Conservation (phyloP, 2,888 invertebrate species). For the Saturnia pavonia region DNA sequence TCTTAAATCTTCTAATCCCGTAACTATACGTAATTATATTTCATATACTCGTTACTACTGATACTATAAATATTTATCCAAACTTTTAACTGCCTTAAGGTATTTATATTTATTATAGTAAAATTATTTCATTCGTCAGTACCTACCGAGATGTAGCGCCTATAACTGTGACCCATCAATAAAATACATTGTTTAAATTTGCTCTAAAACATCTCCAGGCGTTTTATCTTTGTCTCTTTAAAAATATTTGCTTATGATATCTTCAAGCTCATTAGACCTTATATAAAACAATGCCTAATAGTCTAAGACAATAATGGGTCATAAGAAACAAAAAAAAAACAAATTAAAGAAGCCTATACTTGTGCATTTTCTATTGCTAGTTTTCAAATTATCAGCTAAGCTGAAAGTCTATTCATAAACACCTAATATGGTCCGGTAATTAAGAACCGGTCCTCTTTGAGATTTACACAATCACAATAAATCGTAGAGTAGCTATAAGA, state of each 20-base stretch:
- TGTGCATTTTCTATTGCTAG: no score
- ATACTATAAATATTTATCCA: neutral
- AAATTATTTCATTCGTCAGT: neutral
- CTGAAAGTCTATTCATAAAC: no score
- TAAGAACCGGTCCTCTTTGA: no score
- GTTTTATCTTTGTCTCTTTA: neutral
- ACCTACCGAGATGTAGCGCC: neutral
- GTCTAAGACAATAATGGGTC: neutral
- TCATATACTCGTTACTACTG: neutral
- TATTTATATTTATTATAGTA: no score
- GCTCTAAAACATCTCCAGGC: neutral
- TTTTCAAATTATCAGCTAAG: no score
- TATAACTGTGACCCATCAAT: neutral
- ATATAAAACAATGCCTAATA: neutral
- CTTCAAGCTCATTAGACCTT: neutral
- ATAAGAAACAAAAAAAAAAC: no score
- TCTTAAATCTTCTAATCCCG: slow-evolving; percentile 4
- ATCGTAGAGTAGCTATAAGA: no score
- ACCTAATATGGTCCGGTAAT: no score
- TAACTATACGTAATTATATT: neutral
- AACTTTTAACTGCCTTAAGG: no score
- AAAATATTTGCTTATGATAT: neutral
- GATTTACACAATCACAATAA: no score
- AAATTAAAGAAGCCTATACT: no score
- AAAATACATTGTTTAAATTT: neutral